Conservation (phyloP, 2,888 invertebrate species). For the Rotaria sp. region DNA sequence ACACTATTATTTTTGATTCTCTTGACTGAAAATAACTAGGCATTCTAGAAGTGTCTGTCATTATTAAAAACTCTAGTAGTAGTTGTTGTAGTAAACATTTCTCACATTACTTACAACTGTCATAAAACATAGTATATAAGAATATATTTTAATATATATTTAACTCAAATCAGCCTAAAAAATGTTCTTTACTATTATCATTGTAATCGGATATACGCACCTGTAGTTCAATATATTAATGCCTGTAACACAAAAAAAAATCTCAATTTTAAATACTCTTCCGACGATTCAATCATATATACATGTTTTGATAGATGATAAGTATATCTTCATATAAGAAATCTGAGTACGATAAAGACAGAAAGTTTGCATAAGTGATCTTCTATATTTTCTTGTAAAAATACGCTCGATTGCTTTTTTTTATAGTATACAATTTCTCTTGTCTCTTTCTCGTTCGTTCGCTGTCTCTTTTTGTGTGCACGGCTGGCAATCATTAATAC, state of each 20-base stretch:
- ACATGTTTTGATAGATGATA: not conserved
- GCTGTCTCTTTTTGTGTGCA: not conserved
- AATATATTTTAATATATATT: not conserved
- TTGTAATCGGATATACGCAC: not conserved
- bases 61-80: not conserved
- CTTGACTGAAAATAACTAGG: not conserved
- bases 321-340: not conserved
- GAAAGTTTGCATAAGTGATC: not conserved
- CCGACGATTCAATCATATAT: not conserved
- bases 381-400: not conserved
- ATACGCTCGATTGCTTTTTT: not conserved
- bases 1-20: not conserved
- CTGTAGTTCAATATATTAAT: not conserved
- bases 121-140: too few species aligned
- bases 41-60: not conserved
- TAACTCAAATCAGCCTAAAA: not conserved
- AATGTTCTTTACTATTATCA: not conserved
- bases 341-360: not conserved
- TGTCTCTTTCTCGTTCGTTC: not conserved
- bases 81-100: too few species aligned
- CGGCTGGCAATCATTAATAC: conserved; percentile 1
- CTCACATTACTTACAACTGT: too few species aligned
- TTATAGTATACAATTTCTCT: not conserved
- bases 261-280: not conserved
- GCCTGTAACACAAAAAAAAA: not conserved